Base-by-base conservation (phyloP, 2,797 vertebrate species). In the Poliocrania exsul region DNA sequence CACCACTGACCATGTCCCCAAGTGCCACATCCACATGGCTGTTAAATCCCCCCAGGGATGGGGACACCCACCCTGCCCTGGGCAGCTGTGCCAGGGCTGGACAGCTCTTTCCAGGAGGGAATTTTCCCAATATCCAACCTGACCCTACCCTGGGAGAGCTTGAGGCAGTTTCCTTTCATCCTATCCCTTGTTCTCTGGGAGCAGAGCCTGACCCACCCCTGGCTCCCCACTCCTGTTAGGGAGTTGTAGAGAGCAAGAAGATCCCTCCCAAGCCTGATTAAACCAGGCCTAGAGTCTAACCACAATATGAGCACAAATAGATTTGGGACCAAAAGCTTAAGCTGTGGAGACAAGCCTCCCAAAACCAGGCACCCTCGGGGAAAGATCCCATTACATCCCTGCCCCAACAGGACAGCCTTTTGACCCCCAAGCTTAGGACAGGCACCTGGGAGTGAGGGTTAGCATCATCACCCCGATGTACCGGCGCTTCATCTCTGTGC, bases 401-500 rank as follows among this genome's bases (percentile, higher is more conserved):
- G 11, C 21, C 42, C 31, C 18, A 46, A 24, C 15, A 42, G 26
- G 21, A 65, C 4, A 1, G 18, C 9, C 37, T 35, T 20, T 2
- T 16, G 24, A 67, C 18, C 51, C 31, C n/a, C 3, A 3, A 33
- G 5, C n/a, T 44, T 31, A 13, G 58, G 26, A n/a, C 24, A 80
- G 89, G 37, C 97, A 99, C 99, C 99, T 99, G 9, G 97, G 98
- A 2, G 99, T 99, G 53, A 99, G 98, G 1, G 99, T 99, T 95
- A 99, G 97, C 99, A 99, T 99, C 98, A 98, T 99, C 47, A 99
- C 99, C 8, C 99, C 99, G 3, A 99, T 99, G 96, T 99, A 99
- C 4, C 98, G 98, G 33, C 98, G 98, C 96, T 98, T 99, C 0
- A 95, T 80, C 73, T 98, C 98, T 0, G 98, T 88, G 5, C 93